Conservation (phyloP, 2,888 invertebrate species). For the Conops quadrifasciatus region DNA sequence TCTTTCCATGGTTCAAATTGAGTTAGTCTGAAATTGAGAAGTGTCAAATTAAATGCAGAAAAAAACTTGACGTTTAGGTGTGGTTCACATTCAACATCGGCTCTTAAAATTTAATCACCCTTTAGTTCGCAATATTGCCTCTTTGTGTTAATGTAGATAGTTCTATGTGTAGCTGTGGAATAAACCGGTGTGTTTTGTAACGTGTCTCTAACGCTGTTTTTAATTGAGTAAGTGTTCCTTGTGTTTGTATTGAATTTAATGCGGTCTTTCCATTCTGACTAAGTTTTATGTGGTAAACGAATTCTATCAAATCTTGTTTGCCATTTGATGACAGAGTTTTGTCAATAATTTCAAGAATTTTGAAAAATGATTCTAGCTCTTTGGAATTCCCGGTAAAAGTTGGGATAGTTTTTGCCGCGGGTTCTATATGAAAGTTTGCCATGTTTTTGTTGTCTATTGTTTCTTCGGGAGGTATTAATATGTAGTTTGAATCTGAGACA, state of each 20-base stretch:
- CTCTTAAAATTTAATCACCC: background rate
- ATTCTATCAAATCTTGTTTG: conserved; percentile 10
- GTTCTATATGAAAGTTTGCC: background rate
- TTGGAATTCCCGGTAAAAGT: background rate
- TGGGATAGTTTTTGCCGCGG: background rate
- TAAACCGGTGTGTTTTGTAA: background rate
- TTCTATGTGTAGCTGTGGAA: conserved; percentile 6
- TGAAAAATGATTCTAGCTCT: background rate
- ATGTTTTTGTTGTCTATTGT: too few relatives aligned
- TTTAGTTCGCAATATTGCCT: background rate
- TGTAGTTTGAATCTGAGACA: too few relatives aligned
- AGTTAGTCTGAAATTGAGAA: too few relatives aligned
- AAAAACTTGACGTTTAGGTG: too few relatives aligned
- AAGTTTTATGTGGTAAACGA: conserved; percentile 12
- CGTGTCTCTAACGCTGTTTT: background rate
- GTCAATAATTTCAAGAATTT: background rate
- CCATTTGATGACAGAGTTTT: conserved; percentile 4
- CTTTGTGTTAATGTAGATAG: background rate
- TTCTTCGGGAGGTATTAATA: too few relatives aligned
- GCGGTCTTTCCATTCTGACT: conserved; percentile 6
- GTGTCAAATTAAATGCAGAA: too few relatives aligned
- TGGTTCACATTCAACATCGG: background rate
- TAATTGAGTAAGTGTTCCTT: background rate
- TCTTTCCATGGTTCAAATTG: too few relatives aligned
- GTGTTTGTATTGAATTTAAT: conserved; percentile 1